Percentiles rank a stretch among this genome's conserved stretches.
Conservation (phyloP, 2,888 invertebrate genomes). For the Margaritifera margaritifera region DNA sequence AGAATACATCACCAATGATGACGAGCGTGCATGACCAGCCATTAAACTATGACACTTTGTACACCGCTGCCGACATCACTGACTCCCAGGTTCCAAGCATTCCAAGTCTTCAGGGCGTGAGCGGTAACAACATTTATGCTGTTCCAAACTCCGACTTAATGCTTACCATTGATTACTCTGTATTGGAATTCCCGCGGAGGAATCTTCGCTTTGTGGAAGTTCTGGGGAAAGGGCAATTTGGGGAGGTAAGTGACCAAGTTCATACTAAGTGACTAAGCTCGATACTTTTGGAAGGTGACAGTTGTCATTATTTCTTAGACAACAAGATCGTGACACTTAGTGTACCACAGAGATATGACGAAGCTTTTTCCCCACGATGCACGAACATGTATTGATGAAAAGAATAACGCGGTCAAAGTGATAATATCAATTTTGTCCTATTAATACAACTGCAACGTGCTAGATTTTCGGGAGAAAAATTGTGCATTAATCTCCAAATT, state of each 20-base stretch:
- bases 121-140: constrained; percentile 74
- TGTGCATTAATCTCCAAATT: too few species aligned
- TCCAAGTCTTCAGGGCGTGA: constrained; percentile 69
- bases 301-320: too few species aligned
- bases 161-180: constrained; percentile 74
- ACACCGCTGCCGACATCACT: constrained; percentile 62
- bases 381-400: too few species aligned
- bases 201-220: constrained; percentile 89
- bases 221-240: constrained; percentile 90
- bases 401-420: too few species aligned
- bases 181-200: constrained; percentile 88
- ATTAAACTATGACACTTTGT: constrained; percentile 62
- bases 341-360: too few species aligned
- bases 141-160: constrained; percentile 75
- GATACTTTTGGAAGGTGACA: too few species aligned
- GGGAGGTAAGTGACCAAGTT: constrained; percentile 78
- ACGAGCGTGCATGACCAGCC: constrained; percentile 55
- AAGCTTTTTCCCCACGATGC: too few species aligned
- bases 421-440: too few species aligned
- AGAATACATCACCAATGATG: not conserved
- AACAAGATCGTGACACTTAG: too few species aligned
- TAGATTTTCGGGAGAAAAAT: too few species aligned
- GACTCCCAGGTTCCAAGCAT: constrained; percentile 63
- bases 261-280: too few species aligned
- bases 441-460: too few species aligned